A percentile compares a stretch with the other conserved stretches of the same genome.
phyloP scores from a whole-genome alignment of 2,113 vertebrate genomes.

The Hypocryptadius cinnamomeus region DNA sequence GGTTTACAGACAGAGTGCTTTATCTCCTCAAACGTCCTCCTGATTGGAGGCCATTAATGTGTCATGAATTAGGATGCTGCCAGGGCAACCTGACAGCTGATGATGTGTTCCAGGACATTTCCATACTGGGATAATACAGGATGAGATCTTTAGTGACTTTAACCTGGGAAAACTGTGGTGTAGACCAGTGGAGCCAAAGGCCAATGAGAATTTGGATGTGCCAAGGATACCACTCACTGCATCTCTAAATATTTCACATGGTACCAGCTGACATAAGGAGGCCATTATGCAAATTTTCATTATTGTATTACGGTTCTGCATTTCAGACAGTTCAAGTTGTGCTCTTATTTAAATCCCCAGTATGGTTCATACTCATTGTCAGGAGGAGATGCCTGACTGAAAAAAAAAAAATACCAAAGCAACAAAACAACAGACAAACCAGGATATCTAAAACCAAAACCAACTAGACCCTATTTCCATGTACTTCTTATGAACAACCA shows the following conservation, averaged over 20 bases:
- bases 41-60: neutral
- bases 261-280: conserved; percentile 15
- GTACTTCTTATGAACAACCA: neutral
- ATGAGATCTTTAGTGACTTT: neutral
- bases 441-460: neutral
- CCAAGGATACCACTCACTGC: neutral
- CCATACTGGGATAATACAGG: neutral
- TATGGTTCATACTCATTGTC: neutral
- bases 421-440: neutral
- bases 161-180: neutral
- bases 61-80: neutral
- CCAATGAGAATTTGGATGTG: neutral
- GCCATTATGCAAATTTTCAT: neutral
- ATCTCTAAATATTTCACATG: conserved; percentile 1
- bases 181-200: neutral
- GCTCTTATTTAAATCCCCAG: neutral
- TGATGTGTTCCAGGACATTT: neutral
- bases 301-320: neutral
- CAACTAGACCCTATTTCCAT: neutral
- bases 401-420: neutral
- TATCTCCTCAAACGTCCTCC: neutral
- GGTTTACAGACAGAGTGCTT: neutral
- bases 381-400: neutral
- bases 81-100: neutral
- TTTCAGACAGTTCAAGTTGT: conserved; percentile 8